Evolutionary conservation across 2,888 invertebrate genomes (phyloP).

Genomic region (Crematogaster levior): DNA sequence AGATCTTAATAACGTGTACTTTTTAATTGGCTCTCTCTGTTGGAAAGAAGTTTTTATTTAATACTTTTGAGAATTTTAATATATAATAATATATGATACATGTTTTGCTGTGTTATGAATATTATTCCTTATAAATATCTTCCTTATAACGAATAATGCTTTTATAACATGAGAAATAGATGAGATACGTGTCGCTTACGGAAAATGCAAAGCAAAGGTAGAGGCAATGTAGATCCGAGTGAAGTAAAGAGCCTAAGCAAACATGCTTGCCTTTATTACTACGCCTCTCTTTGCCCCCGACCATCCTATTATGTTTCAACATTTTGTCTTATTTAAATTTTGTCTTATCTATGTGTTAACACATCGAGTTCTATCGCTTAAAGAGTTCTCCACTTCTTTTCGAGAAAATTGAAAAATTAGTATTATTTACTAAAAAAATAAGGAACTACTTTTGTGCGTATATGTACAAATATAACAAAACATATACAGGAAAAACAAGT

Average conservation of each 20-base stretch:
- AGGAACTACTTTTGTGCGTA: background rate
- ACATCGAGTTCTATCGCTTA: background rate
- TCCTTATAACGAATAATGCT: background rate
- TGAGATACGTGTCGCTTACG: constrained; percentile 44
- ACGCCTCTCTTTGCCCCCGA: constrained; percentile 76
- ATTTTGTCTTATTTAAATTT: constrained; percentile 50
- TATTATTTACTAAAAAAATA: background rate
- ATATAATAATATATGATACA: too few species aligned
- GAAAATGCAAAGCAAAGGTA: constrained; percentile 66
- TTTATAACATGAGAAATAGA: constrained; percentile 49
- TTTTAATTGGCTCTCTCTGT: background rate
- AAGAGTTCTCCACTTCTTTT: background rate
- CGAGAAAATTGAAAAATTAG: constrained; percentile 1
- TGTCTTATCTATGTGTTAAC: constrained; percentile 11
- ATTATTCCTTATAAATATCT: background rate
- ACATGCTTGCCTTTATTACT: constrained; percentile 84
- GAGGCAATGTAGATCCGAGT: constrained; percentile 67
- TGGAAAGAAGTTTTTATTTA: background rate
- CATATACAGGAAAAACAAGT: too few species aligned
- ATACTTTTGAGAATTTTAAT: background rate
- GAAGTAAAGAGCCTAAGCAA: constrained; percentile 84
- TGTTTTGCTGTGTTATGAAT: background rate
- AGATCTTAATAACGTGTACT: background rate
- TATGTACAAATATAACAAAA: too few species aligned
- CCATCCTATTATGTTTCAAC: constrained; percentile 64